Evolutionary conservation across 2,888 invertebrate species (phyloP).

Genomic region (Mechanitis messenoides): DNA sequence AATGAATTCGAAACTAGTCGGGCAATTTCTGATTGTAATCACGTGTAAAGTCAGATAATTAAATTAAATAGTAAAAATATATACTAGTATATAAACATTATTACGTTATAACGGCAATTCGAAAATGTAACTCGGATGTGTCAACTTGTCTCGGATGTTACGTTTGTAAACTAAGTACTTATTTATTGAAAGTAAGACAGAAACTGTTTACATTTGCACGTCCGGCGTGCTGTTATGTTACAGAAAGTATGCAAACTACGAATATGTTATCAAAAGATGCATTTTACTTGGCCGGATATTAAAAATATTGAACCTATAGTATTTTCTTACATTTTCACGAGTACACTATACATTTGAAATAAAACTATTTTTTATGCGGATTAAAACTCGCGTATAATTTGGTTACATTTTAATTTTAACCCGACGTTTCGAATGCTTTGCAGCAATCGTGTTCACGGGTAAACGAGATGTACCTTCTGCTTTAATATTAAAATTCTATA

Average conservation of each 20-base stretch:
- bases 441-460: too few species aligned
- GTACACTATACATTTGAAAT: too few species aligned
- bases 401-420: too few species aligned
- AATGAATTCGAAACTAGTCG: too few species aligned
- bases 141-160: slow-evolving; percentile 37
- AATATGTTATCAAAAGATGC: not conserved
- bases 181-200: slow-evolving; percentile 56
- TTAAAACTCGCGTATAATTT: too few species aligned
- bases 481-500: too few species aligned
- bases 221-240: slow-evolving; percentile 10
- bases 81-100: slow-evolving; percentile 4
- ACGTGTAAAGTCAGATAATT: too few species aligned
- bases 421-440: too few species aligned
- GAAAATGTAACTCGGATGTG: slow-evolving; percentile 30
- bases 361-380: too few species aligned
- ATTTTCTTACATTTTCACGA: too few species aligned
- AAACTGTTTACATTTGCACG: slow-evolving; percentile 42
- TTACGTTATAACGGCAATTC: slow-evolving; percentile 20
- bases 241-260: slow-evolving; percentile 7
- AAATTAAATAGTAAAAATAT: not conserved
- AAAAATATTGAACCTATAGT: not conserved
- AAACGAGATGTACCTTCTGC: too few species aligned
- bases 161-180: slow-evolving; percentile 53
- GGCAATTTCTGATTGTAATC: too few species aligned
- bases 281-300: not conserved